These are phyloP conservation scores for Porites rus DNA, from an alignment of 92 coral and sea anemone species.

Conservation along the genomic window DNA sequence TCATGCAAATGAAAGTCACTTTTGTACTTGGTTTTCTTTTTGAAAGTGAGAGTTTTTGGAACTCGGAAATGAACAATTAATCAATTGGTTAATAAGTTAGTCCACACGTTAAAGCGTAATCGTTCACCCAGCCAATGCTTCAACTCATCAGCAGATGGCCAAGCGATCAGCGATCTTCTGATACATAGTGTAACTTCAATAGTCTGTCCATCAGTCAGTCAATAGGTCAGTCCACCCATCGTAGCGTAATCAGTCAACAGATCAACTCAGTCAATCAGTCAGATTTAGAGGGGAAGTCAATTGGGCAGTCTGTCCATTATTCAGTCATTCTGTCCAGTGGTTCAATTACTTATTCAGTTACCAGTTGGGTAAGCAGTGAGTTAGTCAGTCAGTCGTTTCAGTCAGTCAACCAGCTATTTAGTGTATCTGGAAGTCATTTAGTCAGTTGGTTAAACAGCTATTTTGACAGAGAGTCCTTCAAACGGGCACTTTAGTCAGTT, in stretches of 20 bases:
- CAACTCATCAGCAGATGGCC: too few species aligned
- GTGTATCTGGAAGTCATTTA: background rate
- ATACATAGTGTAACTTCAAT: too few species aligned
- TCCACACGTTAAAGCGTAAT: too few species aligned
- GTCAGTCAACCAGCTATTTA: background rate
- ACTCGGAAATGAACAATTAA: too few species aligned
- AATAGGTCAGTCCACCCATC: too few species aligned
- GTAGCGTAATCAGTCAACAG: background rate
- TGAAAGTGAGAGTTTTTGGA: too few species aligned
- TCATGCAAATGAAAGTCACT: too few species aligned
- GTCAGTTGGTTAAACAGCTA: background rate
- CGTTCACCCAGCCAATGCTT: too few species aligned
- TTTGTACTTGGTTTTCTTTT: too few species aligned
- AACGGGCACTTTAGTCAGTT: background rate
- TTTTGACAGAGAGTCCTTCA: too few species aligned
- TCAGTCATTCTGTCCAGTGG: background rate
- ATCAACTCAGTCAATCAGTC: background rate
- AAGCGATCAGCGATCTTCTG: too few species aligned
- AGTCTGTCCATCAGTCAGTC: background rate
- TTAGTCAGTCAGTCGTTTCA: background rate
- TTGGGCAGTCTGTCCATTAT: background rate
- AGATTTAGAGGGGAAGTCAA: background rate
- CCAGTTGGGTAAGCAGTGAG: background rate
- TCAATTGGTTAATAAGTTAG: too few species aligned
- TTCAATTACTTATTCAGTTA: background rate